A percentile compares a stretch with the other conserved stretches of the same genome.
phyloP scores from a whole-genome alignment of 2,888 invertebrate genomes.

The Nephrocerus scutellatus region DNA sequence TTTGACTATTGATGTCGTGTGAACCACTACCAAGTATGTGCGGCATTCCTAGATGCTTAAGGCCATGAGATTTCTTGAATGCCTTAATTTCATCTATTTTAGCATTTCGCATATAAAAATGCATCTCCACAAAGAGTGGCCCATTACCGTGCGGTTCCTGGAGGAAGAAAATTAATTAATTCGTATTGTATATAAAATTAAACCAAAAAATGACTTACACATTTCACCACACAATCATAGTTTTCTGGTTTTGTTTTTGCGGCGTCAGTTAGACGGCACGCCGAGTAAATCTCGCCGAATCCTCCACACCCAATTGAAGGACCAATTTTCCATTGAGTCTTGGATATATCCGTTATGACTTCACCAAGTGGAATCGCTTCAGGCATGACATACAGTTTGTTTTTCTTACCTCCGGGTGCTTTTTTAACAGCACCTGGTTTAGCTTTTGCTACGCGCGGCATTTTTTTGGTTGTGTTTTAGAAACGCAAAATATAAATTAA shows the following conservation, averaged over 20 bases:
- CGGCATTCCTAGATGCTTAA: conserved; percentile 77
- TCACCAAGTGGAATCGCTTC: conserved; percentile 54
- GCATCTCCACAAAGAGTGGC: conserved; percentile 88
- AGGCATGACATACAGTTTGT: conserved; percentile 40
- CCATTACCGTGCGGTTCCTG: conserved; percentile 90
- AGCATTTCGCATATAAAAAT: conserved; percentile 76
- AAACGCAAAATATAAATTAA: too few species aligned
- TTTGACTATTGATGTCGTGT: conserved; percentile 62
- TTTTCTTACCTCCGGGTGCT: conserved; percentile 28
- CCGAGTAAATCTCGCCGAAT: conserved; percentile 89
- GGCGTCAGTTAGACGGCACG: conserved; percentile 55
- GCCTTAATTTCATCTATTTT: conserved; percentile 63
- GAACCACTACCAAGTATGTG: conserved; percentile 76
- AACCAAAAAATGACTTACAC: too few species aligned
- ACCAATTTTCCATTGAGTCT: conserved; percentile 80
- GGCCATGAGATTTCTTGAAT: conserved; percentile 43
- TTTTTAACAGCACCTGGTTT: conserved; percentile 26
- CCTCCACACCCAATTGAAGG: conserved; percentile 85
- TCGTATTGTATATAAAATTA: neutral
- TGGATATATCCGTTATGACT: conserved; percentile 65
- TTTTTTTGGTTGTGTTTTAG: too few species aligned
- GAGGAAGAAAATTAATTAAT: conserved; percentile 22
- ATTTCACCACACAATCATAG: conserved; percentile 70
- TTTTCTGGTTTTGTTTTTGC: conserved; percentile 50
- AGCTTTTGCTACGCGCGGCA: conserved; percentile 23